Evolutionary conservation across 2,113 vertebrate genomes (phyloP).

Genomic region (Amia ocellicauda): DNA sequence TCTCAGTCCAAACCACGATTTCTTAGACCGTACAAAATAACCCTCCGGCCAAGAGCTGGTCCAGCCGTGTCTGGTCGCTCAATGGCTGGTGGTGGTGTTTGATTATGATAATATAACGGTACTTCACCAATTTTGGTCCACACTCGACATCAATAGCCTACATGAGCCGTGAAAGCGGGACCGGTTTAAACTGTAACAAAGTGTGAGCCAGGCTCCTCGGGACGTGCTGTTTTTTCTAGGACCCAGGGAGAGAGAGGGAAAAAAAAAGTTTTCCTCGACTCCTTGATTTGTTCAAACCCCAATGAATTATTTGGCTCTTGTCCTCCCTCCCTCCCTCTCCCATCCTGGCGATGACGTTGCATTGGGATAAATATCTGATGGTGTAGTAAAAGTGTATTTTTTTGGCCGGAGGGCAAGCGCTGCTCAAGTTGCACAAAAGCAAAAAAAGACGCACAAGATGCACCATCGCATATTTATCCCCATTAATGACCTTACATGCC

Average conservation of each 20-base stretch:
- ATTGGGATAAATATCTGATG: too few species aligned
- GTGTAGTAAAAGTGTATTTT: too few species aligned
- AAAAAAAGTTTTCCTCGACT: conserved; percentile 26
- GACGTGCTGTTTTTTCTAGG: conserved; percentile 48
- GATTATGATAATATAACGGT: conserved; percentile 23
- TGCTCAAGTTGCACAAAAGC: conserved; percentile 11
- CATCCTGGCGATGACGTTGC: conserved; percentile 56
- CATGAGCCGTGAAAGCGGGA: conserved; percentile 20
- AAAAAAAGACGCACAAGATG: too few species aligned
- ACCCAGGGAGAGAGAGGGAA: conserved; percentile 11
- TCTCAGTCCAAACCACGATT: conserved; percentile 37
- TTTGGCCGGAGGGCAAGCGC: too few species aligned
- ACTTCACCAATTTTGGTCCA: conserved; percentile 5
- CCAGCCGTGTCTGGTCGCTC: conserved; percentile 22
- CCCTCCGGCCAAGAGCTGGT: conserved; percentile 34
- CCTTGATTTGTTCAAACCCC: conserved; percentile 39
- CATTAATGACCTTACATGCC: too few species aligned
- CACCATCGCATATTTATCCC: conserved; percentile 22
- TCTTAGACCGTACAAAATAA: conserved; percentile 37
- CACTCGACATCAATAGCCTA: conserved; percentile 5
- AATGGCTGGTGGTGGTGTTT: conserved; percentile 16
- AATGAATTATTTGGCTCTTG: conserved; percentile 34
- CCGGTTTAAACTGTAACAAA: conserved; percentile 15
- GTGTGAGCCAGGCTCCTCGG: conserved; percentile 33
- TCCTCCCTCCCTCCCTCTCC: conserved; percentile 39